phyloP scores from a whole-genome alignment of 1,140 invertebrate genomes.

The Drosophila ironensis region DNA sequence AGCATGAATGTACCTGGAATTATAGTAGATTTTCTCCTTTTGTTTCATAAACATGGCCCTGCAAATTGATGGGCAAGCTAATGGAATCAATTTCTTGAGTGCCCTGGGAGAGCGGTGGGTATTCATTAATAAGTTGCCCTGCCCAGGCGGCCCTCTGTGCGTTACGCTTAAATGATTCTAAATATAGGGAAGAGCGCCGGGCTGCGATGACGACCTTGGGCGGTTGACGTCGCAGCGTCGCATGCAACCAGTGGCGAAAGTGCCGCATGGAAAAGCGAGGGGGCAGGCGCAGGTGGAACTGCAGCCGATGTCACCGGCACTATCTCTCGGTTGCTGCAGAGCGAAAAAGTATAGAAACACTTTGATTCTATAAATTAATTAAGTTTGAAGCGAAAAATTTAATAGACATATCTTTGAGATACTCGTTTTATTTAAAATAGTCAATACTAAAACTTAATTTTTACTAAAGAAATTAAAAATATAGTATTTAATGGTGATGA shows the following conservation, averaged over 20 bases:
- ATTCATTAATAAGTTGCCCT: conserved; percentile 32
- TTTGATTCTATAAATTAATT: not conserved
- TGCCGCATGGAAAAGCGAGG: conserved; percentile 26
- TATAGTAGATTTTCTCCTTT: too few species aligned
- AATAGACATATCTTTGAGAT: too few species aligned
- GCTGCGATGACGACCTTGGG: conserved; percentile 49
- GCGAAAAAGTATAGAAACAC: not conserved
- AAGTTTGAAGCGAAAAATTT: too few species aligned
- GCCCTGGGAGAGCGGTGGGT: not conserved
- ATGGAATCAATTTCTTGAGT: conserved; percentile 12
- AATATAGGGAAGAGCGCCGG: conserved; percentile 53
- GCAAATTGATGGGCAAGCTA: not conserved
- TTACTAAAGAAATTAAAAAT: too few species aligned
- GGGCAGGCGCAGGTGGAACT: not conserved
- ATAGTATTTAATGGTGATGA: too few species aligned
- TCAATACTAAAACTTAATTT: too few species aligned
- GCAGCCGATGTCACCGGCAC: conserved; percentile 1
- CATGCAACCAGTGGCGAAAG: conserved; percentile 72
- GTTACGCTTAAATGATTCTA: conserved; percentile 71
- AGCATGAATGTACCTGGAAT: too few species aligned
- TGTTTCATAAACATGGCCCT: too few species aligned
- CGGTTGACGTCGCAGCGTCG: conserved; percentile 21
- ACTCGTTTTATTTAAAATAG: too few species aligned
- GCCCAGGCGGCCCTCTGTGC: conserved; percentile 31
- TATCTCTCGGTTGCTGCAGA: not conserved